Conservation (phyloP, 2,888 invertebrate species). For the Xylota sylvarum region DNA sequence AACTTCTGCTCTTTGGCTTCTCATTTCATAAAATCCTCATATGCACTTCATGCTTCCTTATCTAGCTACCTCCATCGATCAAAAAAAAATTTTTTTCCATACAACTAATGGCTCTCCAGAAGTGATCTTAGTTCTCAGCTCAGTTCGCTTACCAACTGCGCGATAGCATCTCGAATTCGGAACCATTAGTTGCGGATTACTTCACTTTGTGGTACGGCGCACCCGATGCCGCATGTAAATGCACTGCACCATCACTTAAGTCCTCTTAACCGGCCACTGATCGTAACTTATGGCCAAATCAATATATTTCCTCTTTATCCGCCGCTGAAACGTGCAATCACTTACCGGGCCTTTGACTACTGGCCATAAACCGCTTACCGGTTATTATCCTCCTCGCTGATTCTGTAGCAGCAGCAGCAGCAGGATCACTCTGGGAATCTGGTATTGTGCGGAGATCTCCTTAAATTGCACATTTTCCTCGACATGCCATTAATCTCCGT, state of each 20-base stretch:
- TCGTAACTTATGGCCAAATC: constrained; percentile 70
- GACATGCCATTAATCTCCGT: constrained; percentile 81
- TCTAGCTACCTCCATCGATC: constrained; percentile 22
- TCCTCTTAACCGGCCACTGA: constrained; percentile 35
- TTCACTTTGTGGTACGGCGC: constrained; percentile 38
- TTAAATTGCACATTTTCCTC: constrained; percentile 59
- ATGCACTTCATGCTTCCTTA: constrained; percentile 19
- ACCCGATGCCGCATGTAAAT: constrained; percentile 42
- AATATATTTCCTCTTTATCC: constrained; percentile 60
- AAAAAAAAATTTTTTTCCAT: constrained; percentile 5
- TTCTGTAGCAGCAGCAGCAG: constrained; percentile 78
- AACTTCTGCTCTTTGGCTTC: constrained; percentile 16
- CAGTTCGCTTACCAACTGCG: constrained; percentile 1
- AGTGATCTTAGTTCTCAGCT: constrained; percentile 25
- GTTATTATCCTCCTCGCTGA: constrained; percentile 69
- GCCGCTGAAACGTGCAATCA: constrained; percentile 52
- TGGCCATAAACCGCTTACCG: constrained; percentile 68
- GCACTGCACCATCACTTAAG: constrained; percentile 46
- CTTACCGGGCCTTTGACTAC: constrained; percentile 55
- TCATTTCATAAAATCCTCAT: constrained; percentile 18
- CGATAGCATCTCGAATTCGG: constrained; percentile 59
- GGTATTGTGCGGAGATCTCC: constrained; percentile 38
- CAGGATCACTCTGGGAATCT: constrained; percentile 26
- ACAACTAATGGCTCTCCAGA: constrained; percentile 57
- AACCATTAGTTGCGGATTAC: constrained; percentile 70